These are phyloP conservation scores for Clostera curtula DNA, from an alignment of 2,888 invertebrate genomes.

Conservation along the genomic window DNA sequence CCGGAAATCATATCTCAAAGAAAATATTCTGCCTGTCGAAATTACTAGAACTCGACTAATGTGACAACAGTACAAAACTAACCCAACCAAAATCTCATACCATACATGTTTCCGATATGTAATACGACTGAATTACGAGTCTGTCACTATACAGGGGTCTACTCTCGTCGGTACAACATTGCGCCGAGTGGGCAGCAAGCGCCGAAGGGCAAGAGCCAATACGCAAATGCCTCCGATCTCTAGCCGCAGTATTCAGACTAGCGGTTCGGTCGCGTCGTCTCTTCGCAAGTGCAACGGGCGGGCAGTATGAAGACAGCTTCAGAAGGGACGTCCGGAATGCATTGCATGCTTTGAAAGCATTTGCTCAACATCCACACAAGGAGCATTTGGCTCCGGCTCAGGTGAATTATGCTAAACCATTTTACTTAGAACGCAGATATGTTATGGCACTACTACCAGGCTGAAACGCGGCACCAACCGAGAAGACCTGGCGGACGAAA, in stretches of 20 bases:
- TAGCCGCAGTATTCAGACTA: constrained; percentile 94
- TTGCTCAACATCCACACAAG: constrained; percentile 78
- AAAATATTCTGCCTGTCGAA: no score
- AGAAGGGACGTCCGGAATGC: constrained; percentile 87
- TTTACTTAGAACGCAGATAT: neutral
- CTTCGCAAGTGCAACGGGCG: constrained; percentile 90
- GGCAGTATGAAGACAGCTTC: constrained; percentile 92
- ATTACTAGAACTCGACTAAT: no score
- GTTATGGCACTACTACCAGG: no score
- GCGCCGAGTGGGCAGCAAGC: constrained; percentile 89
- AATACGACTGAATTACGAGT: no score
- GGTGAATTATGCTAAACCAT: constrained; percentile 37
- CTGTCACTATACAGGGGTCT: constrained; percentile 78
- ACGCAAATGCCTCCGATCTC: constrained; percentile 90
- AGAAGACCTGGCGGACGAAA: no score
- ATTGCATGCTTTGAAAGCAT: constrained; percentile 84
- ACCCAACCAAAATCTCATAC: no score
- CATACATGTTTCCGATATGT: no score
- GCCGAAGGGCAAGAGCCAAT: constrained; percentile 93
- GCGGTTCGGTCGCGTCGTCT: constrained; percentile 91
- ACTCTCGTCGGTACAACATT: constrained; percentile 91
- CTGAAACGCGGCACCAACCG: no score
- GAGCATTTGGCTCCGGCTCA: constrained; percentile 86
- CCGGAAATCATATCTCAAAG: no score
- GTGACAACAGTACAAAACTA: no score